Evolutionary conservation across 64 coral and sea anemone genomes (phyloP).

Genomic region (Actinia equina): DNA sequence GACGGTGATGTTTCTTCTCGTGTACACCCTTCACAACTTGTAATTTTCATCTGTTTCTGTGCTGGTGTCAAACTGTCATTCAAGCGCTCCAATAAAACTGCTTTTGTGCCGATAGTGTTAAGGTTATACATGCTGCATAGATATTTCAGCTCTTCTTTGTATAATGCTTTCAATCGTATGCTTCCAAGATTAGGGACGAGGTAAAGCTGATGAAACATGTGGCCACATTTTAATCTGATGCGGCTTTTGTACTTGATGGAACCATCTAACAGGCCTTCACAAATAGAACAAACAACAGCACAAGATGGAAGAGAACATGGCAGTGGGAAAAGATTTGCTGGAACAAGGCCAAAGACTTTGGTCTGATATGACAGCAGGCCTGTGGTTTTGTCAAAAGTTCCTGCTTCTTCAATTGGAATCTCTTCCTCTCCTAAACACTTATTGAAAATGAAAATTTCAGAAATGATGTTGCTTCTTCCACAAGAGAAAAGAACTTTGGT

Average conservation of each 20-base stretch:
- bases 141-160: background rate
- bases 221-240: background rate
- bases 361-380: background rate
- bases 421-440: too few species aligned
- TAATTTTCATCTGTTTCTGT: background rate
- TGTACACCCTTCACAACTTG: background rate
- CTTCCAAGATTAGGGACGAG: background rate
- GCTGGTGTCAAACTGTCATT: background rate
- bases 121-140: background rate
- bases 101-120: background rate
- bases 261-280: background rate
- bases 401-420: background rate
- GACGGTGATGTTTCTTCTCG: background rate
- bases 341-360: background rate
- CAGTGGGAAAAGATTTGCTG: background rate
- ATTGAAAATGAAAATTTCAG: background rate
- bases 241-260: background rate
- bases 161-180: background rate
- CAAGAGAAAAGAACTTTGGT: background rate
- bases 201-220: background rate
- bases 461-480: background rate
- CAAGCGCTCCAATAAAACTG: background rate
- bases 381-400: background rate
- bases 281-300: background rate
- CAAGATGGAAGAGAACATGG: background rate